phyloP scores from a whole-genome alignment of 2,113 vertebrate genomes.

The Pollachius pollachius region DNA sequence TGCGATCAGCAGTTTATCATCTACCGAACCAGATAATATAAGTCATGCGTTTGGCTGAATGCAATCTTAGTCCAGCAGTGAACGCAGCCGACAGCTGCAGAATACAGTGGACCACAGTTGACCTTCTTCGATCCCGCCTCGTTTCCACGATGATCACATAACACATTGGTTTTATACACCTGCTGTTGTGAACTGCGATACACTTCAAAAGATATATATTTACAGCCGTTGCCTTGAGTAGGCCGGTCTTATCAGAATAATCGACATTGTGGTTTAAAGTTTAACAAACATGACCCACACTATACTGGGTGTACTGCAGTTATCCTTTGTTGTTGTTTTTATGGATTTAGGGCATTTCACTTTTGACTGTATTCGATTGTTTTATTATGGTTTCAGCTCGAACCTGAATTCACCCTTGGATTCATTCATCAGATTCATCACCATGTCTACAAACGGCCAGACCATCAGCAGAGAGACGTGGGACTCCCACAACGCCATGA shows the following conservation, averaged over 20 bases:
- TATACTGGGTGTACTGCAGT: background rate
- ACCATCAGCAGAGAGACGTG: constrained; percentile 67
- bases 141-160: constrained; percentile 3
- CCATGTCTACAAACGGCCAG: constrained; percentile 44
- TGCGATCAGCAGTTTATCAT: background rate
- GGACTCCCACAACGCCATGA: constrained; percentile 86
- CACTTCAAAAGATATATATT: no score
- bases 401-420: background rate
- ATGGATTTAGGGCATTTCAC: background rate
- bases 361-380: background rate
- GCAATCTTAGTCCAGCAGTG: background rate
- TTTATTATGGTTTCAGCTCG: background rate
- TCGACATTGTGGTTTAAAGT: constrained; percentile 24
- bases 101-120: constrained; percentile 1
- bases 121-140: background rate
- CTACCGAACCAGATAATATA: background rate
- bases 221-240: no score
- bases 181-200: no score
- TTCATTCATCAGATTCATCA: constrained; percentile 25
- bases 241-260: background rate
- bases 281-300: constrained; percentile 1
- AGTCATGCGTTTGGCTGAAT: constrained; percentile 12
- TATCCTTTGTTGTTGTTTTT: background rate
- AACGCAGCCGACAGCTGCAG: constrained; percentile 3
- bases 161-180: background rate